Evolutionary conservation across 2,113 vertebrate species (phyloP).

Genomic region (Paracanthobrama guichenoti): DNA sequence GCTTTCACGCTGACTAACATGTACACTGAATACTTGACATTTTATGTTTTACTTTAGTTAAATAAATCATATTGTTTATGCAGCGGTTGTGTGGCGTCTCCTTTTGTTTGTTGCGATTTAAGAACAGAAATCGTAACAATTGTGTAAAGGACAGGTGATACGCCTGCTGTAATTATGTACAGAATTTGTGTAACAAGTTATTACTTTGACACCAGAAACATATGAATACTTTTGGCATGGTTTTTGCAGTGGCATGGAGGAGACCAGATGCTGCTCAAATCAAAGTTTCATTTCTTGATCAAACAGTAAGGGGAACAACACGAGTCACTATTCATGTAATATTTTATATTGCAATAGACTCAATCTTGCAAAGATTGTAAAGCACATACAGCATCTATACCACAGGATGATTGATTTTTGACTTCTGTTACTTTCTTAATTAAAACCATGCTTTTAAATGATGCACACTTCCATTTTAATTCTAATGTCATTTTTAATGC

Average conservation of each 20-base stretch:
- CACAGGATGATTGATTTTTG: constrained; percentile 52
- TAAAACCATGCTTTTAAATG: constrained; percentile 68
- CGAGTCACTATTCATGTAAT: constrained; percentile 13
- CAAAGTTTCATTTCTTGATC: constrained; percentile 2
- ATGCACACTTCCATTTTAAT: not conserved
- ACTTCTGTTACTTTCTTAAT: constrained; percentile 79
- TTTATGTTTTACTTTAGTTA: no score
- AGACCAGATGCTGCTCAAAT: constrained; percentile 36
- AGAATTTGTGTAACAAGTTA: constrained; percentile 82
- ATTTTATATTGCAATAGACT: constrained; percentile 35
- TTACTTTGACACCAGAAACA: constrained; percentile 62
- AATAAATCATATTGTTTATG: no score
- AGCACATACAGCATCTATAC: constrained; percentile 42
- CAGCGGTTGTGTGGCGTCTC: no score
- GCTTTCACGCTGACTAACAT: no score
- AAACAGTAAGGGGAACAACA: constrained; percentile 37
- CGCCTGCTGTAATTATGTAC: constrained; percentile 84
- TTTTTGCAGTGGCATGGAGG: constrained; percentile 4
- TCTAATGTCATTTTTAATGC: no score
- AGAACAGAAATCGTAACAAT: no score
- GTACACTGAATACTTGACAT: no score
- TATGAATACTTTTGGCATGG: constrained; percentile 53
- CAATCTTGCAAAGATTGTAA: constrained; percentile 41
- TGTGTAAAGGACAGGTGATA: constrained; percentile 61
- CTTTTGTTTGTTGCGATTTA: no score